Evolutionary conservation across 1,140 invertebrate species (phyloP), one percentile per base, ranked within the genome.

Genomic region (Charaxes varanes): DNA sequence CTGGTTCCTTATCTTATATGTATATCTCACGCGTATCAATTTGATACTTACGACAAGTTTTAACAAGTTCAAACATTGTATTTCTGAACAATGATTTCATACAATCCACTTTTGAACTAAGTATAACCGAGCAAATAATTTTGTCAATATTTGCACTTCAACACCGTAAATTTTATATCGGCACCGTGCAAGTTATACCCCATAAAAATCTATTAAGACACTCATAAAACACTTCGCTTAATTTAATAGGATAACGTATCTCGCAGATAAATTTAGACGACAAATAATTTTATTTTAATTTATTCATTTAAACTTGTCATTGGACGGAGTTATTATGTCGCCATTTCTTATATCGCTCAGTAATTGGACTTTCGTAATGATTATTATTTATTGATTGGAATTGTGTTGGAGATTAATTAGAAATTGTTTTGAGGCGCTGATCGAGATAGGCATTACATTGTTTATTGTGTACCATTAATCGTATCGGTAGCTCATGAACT

Each of bases 391-490:
- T 64, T 67, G 66, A 68, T 68, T 63, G 46, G 52, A 46, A 59
- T 58, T 64, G 50, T 57, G 47, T 53, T 50, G 42, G 36, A 57
- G 59, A 67, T 60, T 78, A 74, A 74, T 74, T 72, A 78, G 62
- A 70, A 78, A 69, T 72, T 56, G 59, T 65, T 67, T 52, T 46
- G 48, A 36, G 19, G 32, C 48, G 62, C 56, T 57, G 47, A 48
- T 58, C 22, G 38, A 56, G 73, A 73, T 78, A 76, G 67, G 50
- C 28, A 53, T 42, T 31, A 55, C 62, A 62, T 71, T 63, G 69
- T 73, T 66, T 67, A 76, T 71, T 62, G 64, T 57, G 53, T 63
- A 47, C 41, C 45, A 59, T 67, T 63, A 61, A 49, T 40, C 35
- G 41, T 55, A 55, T 69, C 59, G 53, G 68, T 70, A 73, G 69